These are phyloP conservation scores for Myioborus miniatus DNA, from an alignment of 2,797 vertebrate genomes.

Conservation along the genomic window DNA sequence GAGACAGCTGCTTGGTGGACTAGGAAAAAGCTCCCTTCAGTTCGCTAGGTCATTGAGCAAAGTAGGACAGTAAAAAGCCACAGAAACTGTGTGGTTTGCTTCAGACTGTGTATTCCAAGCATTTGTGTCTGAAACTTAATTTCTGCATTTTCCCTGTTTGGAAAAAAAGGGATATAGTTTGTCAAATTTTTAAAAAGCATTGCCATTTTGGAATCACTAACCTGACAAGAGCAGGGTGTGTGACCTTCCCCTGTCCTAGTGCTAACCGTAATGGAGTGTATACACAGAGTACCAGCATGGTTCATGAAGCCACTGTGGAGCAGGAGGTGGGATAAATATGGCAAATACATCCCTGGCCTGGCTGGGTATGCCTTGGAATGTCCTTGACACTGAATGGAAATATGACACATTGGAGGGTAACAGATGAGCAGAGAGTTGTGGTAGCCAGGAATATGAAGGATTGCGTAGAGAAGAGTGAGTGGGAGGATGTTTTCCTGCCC, in stretches of 20 bases:
- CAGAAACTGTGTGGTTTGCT: background rate
- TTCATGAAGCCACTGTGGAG: background rate
- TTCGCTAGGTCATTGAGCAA: background rate
- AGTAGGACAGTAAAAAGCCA: background rate
- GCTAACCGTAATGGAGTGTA: background rate
- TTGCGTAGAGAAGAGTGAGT: background rate
- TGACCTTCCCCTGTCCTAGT: background rate
- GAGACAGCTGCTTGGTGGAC: background rate
- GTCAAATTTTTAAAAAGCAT: background rate
- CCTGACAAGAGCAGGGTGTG: background rate
- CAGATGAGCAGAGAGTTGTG: background rate
- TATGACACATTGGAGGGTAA: background rate
- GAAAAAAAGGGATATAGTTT: background rate
- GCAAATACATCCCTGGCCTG: background rate
- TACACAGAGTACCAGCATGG: background rate
- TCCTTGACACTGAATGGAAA: background rate
- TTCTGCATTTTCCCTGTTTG: background rate
- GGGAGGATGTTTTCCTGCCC: background rate
- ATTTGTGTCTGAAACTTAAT: background rate
- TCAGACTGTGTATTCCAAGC: background rate
- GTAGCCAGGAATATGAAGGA: background rate
- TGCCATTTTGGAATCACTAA: background rate
- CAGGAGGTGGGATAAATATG: background rate
- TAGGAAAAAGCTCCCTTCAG: background rate
- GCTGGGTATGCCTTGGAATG: fast-evolving